Conservation (phyloP, 2,888 invertebrate species). For the Epirrhoe tristata region DNA sequence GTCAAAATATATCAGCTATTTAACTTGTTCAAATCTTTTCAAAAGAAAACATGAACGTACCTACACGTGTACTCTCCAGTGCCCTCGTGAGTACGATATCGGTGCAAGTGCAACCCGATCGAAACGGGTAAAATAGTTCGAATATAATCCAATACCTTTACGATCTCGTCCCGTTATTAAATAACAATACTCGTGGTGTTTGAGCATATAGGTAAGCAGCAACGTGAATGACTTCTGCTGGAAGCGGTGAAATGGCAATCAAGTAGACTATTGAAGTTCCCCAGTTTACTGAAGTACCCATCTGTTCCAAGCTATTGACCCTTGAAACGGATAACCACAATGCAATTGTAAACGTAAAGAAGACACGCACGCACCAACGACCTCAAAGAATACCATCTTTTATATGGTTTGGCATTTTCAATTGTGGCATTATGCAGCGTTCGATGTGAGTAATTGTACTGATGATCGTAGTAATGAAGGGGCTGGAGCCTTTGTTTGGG, state of each 20-base stretch:
- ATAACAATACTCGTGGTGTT: too few relatives aligned
- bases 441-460: constrained; percentile 37
- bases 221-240: not conserved
- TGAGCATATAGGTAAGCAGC: not conserved
- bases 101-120: too few relatives aligned
- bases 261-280: not conserved
- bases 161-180: too few relatives aligned
- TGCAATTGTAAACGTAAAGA: constrained; percentile 33
- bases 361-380: constrained; percentile 42
- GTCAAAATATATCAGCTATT: not conserved
- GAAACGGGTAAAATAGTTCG: too few relatives aligned
- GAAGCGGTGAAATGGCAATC: constrained; percentile 6
- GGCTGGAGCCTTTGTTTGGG: constrained; percentile 29
- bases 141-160: too few relatives aligned
- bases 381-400: constrained; percentile 45
- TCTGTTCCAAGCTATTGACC: constrained; percentile 30
- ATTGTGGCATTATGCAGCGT: constrained; percentile 39
- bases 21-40: too few relatives aligned
- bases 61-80: too few relatives aligned
- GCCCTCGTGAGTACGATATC: too few relatives aligned
- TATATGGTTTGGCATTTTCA: constrained; percentile 40
- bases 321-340: constrained; percentile 27
- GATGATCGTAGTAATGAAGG: constrained; percentile 35
- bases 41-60: too few relatives aligned
- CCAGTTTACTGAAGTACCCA: constrained; percentile 5